Conservation (phyloP, 2,797 vertebrate genomes). For the Cyclopterus lumpus region DNA sequence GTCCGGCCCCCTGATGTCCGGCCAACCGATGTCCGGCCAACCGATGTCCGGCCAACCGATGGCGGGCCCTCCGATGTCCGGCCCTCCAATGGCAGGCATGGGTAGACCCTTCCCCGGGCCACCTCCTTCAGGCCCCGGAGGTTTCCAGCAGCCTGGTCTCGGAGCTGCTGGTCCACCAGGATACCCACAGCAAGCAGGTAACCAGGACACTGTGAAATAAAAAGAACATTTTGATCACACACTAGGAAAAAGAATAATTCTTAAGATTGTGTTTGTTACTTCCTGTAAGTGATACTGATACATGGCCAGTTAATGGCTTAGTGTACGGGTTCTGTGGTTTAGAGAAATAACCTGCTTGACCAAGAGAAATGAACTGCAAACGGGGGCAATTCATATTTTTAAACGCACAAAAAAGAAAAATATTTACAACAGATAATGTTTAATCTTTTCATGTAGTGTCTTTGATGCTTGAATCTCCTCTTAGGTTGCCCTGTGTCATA, state of each 20-base stretch:
- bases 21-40: slow-evolving; percentile 68
- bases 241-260: neutral
- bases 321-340: neutral
- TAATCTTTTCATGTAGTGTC: neutral
- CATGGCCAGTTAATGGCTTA: neutral
- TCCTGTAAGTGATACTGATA: neutral
- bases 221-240: neutral
- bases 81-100: slow-evolving; percentile 74
- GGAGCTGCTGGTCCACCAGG: slow-evolving; percentile 77
- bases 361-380: neutral
- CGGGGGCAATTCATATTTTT: neutral
- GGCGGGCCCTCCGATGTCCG: slow-evolving; percentile 70
- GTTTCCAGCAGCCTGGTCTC: slow-evolving; percentile 81
- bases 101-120: slow-evolving; percentile 81
- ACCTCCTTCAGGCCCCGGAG: slow-evolving; percentile 73
- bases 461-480: neutral
- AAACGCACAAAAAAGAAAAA: neutral
- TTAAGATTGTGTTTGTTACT: neutral
- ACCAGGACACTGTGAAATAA: neutral
- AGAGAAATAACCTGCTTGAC: neutral
- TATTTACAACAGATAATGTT: neutral
- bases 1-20: slow-evolving; percentile 58
- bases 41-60: slow-evolving; percentile 60
- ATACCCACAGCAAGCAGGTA: slow-evolving; percentile 83
- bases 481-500: neutral